phyloP scores from a whole-genome alignment of 2,888 invertebrate species.

The Rotaria socialis region DNA sequence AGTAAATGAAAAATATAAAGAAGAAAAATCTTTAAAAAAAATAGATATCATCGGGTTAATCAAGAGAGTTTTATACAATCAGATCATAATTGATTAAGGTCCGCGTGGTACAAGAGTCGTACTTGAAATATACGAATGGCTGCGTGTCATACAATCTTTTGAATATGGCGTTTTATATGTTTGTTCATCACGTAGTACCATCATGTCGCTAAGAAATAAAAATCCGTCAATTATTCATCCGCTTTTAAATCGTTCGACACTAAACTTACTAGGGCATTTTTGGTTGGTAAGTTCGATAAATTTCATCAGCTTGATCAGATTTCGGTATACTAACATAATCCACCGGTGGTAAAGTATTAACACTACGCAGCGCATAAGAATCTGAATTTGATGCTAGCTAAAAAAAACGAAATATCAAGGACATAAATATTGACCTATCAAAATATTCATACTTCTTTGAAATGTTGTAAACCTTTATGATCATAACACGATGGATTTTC shows the following conservation, averaged over 20 bases:
- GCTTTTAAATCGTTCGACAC: too few relatives aligned
- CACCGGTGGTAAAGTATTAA: neutral
- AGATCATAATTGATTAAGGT: neutral
- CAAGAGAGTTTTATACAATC: neutral
- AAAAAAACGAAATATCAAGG: neutral
- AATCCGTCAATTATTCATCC: neutral
- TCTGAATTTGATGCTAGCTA: neutral
- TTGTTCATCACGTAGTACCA: neutral
- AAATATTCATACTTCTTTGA: neutral
- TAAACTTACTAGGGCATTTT: neutral
- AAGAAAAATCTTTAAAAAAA: neutral
- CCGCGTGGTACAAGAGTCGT: neutral
- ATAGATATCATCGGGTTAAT: neutral
- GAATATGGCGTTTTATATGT: neutral
- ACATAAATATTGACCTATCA: neutral
- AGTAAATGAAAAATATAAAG: too few relatives aligned
- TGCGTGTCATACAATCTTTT: neutral
- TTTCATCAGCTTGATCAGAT: neutral
- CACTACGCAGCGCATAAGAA: neutral
- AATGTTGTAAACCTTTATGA: neutral
- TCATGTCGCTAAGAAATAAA: neutral
- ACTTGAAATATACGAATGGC: neutral
- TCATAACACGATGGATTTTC: slow-evolving; percentile 1
- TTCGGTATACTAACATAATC: neutral
- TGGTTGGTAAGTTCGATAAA: neutral